Evolutionary conservation across 2,888 invertebrate species (phyloP), one percentile per base, ranked within the genome.

Genomic region (Scaptomyza flava): DNA sequence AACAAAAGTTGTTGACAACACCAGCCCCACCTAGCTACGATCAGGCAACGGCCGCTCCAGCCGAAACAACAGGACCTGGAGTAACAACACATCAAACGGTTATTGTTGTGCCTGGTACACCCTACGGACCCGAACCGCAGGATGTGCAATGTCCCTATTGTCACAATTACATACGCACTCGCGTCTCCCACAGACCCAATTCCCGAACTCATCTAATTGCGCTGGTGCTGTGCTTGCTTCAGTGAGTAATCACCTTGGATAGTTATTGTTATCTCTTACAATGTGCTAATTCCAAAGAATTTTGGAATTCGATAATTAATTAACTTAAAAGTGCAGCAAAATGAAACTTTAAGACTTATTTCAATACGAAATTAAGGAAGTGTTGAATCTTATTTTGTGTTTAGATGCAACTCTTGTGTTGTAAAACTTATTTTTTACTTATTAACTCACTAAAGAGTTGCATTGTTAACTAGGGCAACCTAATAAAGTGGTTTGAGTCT

Each of bases 151-250:
- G 94, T 67, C 93, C 93, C 0, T 92, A 92, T 3, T 94, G 94
- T 67, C 90, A 91, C 2, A 91, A 92, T 2, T 91, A 89, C 33
- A 91, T 93, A 30, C 83, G 92, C 36, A 93, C 93, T 1, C 92
- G 91, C 58, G 80, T 93, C 1, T 85, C 87, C 71, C 81, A 78
- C 42, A 92, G 90, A 62, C 81, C 94, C 6, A 92, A 93, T 0
- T 91, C 92, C 6, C 93, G 92, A 57, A 94, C 94, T 0, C 94
- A 94, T 87, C 78, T 94, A 9, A 92, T 93, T 66, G 94, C 94
- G 6, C 66, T 92, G 8, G 48, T 94, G 1, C 89, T 94, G 12
- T 94, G 93, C 76, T 53, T 90, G 38, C 77, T 90, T 41, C 90
- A 90, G 90, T 90, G 75, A 90, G 90, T 90, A 77, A 47, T 64